These are phyloP conservation scores for Pinna nobilis DNA, from an alignment of 1,140 invertebrate species.

Conservation along the genomic window DNA sequence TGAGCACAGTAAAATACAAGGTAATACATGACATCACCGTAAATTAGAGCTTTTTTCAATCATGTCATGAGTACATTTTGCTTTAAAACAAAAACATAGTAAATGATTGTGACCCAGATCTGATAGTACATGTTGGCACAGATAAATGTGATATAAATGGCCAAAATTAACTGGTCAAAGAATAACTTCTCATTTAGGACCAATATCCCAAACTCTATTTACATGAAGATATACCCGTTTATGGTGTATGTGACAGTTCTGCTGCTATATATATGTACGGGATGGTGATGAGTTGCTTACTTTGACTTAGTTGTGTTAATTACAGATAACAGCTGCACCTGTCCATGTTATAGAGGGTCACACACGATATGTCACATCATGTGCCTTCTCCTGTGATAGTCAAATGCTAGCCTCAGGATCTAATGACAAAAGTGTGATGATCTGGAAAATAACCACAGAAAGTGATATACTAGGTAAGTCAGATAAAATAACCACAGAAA, in stretches of 20 bases:
- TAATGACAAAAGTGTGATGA: conserved; percentile 82
- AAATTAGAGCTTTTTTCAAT: too few species aligned
- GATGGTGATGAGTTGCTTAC: neutral
- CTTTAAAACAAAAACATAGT: too few species aligned
- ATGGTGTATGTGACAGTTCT: conserved; percentile 10
- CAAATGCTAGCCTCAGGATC: conserved; percentile 82
- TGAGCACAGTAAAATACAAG: too few species aligned
- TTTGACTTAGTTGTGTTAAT: conserved; percentile 9
- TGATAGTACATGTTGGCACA: too few species aligned
- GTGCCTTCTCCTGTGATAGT: conserved; percentile 82
- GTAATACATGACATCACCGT: too few species aligned
- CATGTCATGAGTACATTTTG: too few species aligned
- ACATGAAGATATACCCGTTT: too few species aligned
- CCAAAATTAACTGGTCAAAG: too few species aligned
- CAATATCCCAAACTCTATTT: too few species aligned
- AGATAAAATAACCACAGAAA: neutral
- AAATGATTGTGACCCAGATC: too few species aligned
- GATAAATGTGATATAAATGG: too few species aligned
- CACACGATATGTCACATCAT: conserved; percentile 82
- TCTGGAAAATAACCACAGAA: conserved; percentile 77
- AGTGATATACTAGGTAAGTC: conserved; percentile 64
- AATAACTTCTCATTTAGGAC: too few species aligned
- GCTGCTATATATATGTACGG: conserved; percentile 7
- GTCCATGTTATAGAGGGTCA: conserved; percentile 79
- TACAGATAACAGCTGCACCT: conserved; percentile 53